phyloP scores from a whole-genome alignment of 2,113 vertebrate species.

The Prietella phreatophila region DNA sequence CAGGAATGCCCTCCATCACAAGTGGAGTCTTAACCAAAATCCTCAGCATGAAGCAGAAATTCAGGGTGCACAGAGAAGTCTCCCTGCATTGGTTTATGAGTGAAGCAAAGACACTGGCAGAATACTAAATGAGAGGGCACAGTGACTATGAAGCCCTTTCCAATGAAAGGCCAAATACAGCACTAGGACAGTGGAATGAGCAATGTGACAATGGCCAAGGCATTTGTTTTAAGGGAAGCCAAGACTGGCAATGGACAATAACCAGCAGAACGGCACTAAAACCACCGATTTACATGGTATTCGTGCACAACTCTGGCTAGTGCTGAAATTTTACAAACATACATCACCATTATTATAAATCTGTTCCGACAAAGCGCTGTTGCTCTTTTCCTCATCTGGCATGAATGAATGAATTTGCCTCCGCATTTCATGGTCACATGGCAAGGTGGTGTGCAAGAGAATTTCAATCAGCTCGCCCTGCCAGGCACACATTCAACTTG shows the following conservation, averaged over 20 bases:
- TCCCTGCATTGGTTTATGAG: conserved; percentile 58
- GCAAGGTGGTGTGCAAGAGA: conserved; percentile 8
- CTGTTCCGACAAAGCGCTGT: neutral
- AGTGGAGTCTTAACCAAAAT: conserved; percentile 33
- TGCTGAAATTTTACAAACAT: neutral
- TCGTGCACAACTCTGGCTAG: neutral
- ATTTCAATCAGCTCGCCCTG: conserved; percentile 19
- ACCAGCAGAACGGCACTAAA: neutral
- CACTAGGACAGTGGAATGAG: conserved; percentile 38
- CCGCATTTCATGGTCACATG: neutral
- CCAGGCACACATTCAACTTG: conserved; percentile 1
- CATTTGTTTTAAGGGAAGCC: conserved; percentile 11
- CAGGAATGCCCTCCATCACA: conserved; percentile 4
- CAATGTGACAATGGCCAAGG: conserved; percentile 54
- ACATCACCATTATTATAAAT: neutral
- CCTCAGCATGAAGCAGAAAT: conserved; percentile 56
- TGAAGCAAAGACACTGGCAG: conserved; percentile 7
- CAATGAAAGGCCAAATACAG: conserved; percentile 59
- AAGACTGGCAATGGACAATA: neutral
- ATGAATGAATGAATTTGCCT: neutral
- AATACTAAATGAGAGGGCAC: conserved; percentile 49
- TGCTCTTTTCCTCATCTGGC: neutral
- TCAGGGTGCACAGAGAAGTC: conserved; percentile 55
- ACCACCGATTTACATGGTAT: neutral
- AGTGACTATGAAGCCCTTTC: conserved; percentile 45